Evolutionary conservation across 2,113 vertebrate genomes (phyloP), one percentile per base, ranked within the genome.

Genomic region (Tetrao urogallus): DNA sequence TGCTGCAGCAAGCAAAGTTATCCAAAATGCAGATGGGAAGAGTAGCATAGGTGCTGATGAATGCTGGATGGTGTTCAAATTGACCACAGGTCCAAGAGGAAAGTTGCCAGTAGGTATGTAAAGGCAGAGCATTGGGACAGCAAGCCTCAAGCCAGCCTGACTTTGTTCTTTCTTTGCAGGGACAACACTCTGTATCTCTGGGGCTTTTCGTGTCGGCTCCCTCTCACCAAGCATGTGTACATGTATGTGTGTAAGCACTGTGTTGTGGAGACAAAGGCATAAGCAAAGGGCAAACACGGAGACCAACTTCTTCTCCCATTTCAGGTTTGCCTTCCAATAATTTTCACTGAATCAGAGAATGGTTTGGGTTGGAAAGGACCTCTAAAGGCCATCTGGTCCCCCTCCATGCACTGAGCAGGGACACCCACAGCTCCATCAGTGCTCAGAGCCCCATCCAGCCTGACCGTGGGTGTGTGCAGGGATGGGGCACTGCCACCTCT

Each of bases 1-100:
- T 32, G 27, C 54, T 69, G 36, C 21, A 1, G 1, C 36, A 22
- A 47, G 66, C 7, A 30, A 34, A 5, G 1, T 45, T 40, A 15
- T 9, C 52, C 34, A 34, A 43, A 67, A 45, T 0, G 3, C 20
- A 21, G 48, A 2, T 15, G 4, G 54, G 30, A 79, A 48, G 56
- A 16, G 3, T 40, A 19, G 30, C 12, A 34, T 48, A 76, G 45
- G 13, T 30, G 30, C 8, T 48, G 63, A 20, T 11, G 11, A 40
- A 15, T 0, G 30, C 58, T 15, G 5, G 21, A 2, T 1, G 0
- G 40, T 3, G 58, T 52, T 48, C 21, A 28, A 27, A 14, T 8
- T 0, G 0, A 61, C 22, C 4, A 1, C 42, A 11, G 48, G 19
- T 13, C 43, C 24, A 0, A 2, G 20, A 34, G 61, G 42, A 32